Conservation (phyloP, 2,888 invertebrate genomes). For the Hymenopus coronatus region DNA sequence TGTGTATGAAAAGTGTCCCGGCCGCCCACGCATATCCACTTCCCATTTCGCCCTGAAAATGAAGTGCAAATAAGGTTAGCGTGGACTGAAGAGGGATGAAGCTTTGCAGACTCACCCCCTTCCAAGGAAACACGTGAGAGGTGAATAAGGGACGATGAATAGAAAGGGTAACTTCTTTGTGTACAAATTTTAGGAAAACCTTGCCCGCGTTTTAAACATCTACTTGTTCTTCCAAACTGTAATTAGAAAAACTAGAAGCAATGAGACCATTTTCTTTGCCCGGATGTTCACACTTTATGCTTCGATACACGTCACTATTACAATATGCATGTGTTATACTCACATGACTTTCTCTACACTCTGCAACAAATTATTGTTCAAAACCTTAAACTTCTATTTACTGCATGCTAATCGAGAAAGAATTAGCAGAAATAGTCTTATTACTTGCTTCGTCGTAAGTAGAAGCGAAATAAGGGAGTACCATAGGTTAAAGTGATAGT, state of each 20-base stretch:
- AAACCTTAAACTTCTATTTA: too few relatives aligned
- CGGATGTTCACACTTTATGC: too few relatives aligned
- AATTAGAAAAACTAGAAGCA: neutral
- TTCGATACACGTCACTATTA: too few relatives aligned
- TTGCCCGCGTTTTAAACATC: neutral
- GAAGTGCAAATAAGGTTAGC: slow-evolving; percentile 34
- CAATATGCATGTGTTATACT: too few relatives aligned
- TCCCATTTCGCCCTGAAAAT: slow-evolving; percentile 33
- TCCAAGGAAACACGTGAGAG: neutral
- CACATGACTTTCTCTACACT: too few relatives aligned
- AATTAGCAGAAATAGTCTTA: too few relatives aligned
- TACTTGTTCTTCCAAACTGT: neutral
- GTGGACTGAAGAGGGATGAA: neutral
- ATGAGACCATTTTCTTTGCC: neutral
- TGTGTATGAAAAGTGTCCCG: slow-evolving; percentile 15
- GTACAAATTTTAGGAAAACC: neutral
- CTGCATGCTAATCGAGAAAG: too few relatives aligned
- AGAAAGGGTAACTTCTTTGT: neutral
- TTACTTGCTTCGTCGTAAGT: too few relatives aligned
- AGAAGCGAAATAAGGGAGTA: too few relatives aligned
- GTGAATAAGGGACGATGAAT: neutral
- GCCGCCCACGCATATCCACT: slow-evolving; percentile 9
- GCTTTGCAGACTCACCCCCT: neutral
- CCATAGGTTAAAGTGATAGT: too few relatives aligned
- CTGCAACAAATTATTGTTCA: too few relatives aligned